Evolutionary conservation across 1,140 invertebrate species (phyloP), one percentile per base, ranked within the genome.

Genomic region (Diabrotica virgifera): DNA sequence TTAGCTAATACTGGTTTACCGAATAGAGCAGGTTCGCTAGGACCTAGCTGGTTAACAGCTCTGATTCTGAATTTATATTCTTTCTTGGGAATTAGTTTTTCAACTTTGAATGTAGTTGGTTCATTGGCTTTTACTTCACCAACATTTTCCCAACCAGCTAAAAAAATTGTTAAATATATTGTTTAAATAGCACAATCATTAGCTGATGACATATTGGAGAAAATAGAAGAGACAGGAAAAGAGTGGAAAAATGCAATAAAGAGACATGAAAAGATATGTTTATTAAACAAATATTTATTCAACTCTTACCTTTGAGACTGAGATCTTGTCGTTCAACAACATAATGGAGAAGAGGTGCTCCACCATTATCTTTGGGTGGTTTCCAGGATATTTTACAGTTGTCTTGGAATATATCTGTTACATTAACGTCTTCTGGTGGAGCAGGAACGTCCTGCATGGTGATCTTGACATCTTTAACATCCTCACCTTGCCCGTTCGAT

Each of bases 1-100:
- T 98, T 98, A 46, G 96, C 96, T 53, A 97, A 79, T 36, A 96
- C 89, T 36, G 91, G 87, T 76, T 93, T 95, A 65, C 83, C 88
- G 73, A 95, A 93, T 7, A 89, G 80, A 24, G 93, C 90, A 56
- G 95, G 94, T 78, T 98, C 95, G 79, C 94, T 92, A 6, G 88
- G 84, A 55, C 91, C 92, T 63, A 94, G 86, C 76, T 94, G 94
- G 78, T 99, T 99, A 10, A 97, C 90, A 56, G 96, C 97, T 64
- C 90, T 86, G 64, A 98, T 95, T 66, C 97, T 86, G 84, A 99
- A 98, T 84, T 96, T 96, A 82, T 92, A 97, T 74, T 89, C 93
- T 79, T 90, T 96, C 81, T 90, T 95, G 13, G 89, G 88, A 46
- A 88, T 84, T 3, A 99, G 84, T 74, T 95, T 95, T 73, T 91